Evolutionary conservation across 2,113 vertebrate species (phyloP).

Genomic region (Anolis sagrei): DNA sequence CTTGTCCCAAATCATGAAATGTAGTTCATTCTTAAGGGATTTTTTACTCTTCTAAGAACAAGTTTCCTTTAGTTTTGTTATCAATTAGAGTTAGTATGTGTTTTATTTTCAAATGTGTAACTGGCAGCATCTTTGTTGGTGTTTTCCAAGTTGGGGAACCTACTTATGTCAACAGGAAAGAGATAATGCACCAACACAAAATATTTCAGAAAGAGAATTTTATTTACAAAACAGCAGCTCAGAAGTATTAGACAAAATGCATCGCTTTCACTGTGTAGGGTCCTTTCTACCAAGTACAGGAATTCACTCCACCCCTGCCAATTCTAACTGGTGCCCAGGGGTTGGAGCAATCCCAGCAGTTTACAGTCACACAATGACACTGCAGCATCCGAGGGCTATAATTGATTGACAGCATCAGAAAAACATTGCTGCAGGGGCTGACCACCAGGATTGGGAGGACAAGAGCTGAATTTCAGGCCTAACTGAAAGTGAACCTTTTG

Average conservation of each 20-base stretch:
- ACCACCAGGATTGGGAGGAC: no score
- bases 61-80: neutral
- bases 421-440: no score
- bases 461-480: no score
- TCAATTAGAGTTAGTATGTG: neutral
- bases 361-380: neutral
- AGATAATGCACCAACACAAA: neutral
- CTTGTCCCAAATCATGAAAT: neutral
- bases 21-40: neutral
- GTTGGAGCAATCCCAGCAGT: no score
- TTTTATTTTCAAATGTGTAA: neutral
- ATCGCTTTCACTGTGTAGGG: neutral
- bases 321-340: neutral
- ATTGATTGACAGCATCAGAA: no score
- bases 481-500: no score
- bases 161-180: neutral
- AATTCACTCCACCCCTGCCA: no score
- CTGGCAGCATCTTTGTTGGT: neutral
- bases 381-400: neutral
- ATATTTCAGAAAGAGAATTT: neutral
- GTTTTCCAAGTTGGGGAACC: neutral
- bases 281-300: neutral
- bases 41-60: neutral
- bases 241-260: neutral
- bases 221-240: constrained; percentile 63